Evolutionary conservation across 2,888 invertebrate genomes (phyloP).

Genomic region (Morpho deidamia): DNA sequence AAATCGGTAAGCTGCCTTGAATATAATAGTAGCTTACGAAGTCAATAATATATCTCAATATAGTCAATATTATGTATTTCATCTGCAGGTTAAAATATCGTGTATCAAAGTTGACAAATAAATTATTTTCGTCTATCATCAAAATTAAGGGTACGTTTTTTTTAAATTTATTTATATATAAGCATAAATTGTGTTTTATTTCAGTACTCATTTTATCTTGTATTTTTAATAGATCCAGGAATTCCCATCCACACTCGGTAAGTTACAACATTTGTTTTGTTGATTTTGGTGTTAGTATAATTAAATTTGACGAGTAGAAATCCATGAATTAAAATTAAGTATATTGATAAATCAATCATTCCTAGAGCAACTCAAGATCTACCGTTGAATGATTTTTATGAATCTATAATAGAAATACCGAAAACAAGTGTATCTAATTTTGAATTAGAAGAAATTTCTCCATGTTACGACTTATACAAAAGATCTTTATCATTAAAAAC

Average conservation of each 20-base stretch:
- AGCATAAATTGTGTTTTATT: no score
- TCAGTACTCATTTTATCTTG: not conserved
- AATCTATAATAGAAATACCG: not conserved
- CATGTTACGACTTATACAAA: not conserved
- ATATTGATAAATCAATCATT: not conserved
- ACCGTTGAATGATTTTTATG: constrained; percentile 3
- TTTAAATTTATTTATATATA: not conserved
- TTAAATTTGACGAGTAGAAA: no score
- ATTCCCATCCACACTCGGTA: constrained; percentile 7
- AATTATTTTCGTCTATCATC: constrained; percentile 14
- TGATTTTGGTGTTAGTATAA: not conserved
- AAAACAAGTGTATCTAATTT: not conserved
- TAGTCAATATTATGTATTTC: not conserved
- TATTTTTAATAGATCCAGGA: constrained; percentile 4
- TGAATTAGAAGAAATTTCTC: not conserved
- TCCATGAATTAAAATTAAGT: no score
- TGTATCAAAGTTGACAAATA: constrained; percentile 14
- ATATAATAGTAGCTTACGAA: not conserved
- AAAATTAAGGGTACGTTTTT: constrained; percentile 15
- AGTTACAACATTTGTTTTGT: not conserved
- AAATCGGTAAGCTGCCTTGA: not conserved
- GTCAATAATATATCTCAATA: not conserved
- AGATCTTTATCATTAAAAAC: not conserved
- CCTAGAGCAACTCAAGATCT: constrained; percentile 11
- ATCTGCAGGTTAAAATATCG: constrained; percentile 15